These are phyloP conservation scores for Pterocles orientalis DNA, from an alignment of 2,113 vertebrate genomes.

Conservation along the genomic window DNA sequence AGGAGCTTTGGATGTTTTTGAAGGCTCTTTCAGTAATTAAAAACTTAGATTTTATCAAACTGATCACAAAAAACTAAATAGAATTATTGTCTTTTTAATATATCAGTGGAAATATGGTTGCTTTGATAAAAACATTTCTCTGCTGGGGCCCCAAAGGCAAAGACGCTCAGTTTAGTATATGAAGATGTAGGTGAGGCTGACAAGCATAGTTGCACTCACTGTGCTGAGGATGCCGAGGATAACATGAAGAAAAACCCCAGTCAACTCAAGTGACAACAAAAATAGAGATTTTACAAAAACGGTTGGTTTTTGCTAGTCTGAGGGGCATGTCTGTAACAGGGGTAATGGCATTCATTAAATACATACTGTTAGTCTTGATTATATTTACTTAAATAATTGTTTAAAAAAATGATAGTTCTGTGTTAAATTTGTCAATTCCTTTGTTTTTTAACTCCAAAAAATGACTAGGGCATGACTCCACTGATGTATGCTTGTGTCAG, in stretches of 20 bases:
- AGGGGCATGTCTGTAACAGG: neutral
- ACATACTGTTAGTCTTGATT: conserved; percentile 35
- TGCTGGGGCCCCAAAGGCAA: neutral
- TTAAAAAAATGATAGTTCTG: neutral
- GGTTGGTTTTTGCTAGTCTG: neutral
- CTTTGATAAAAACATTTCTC: neutral
- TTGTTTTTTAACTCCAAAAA: conserved; percentile 73
- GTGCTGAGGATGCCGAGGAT: neutral
- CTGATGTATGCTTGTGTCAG: conserved; percentile 98
- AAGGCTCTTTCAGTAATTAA: neutral
- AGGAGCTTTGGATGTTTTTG: neutral
- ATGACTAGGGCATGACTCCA: conserved; percentile 93
- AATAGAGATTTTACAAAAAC: neutral
- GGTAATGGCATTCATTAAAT: conserved; percentile 18
- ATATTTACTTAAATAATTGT: conserved; percentile 20
- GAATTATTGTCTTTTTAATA: neutral
- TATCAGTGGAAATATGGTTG: neutral
- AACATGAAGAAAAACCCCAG: neutral
- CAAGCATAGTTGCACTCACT: neutral
- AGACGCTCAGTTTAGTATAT: neutral
- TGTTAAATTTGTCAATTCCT: conserved; percentile 61
- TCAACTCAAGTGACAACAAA: neutral
- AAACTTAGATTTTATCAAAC: neutral
- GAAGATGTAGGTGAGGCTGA: neutral
- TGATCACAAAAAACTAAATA: neutral